Evolutionary conservation across 2,113 vertebrate species (phyloP), one percentile per base, ranked within the genome.

Genomic region (Zosterops pallidus): DNA sequence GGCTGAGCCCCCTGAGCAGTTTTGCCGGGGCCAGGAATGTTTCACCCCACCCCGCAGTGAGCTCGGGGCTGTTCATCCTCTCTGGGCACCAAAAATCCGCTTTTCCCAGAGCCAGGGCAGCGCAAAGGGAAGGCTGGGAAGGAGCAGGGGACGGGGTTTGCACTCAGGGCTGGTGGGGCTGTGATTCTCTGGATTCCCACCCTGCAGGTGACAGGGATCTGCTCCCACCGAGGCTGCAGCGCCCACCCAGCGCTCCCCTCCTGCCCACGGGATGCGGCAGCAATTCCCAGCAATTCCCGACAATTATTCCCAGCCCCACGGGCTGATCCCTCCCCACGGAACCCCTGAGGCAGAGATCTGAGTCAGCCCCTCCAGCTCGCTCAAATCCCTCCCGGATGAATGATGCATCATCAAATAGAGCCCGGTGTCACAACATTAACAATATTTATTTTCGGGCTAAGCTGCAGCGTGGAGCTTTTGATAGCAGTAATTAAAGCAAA

Each of bases 391-490:
- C 53, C 79, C 80, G 75, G 90, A 46, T 87, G 95, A 96, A 57
- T 28, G 89, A 94, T 94, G 95, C 65, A 82, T 83, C 87, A 20
- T 80, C 76, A 6, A 56, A 94, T 60, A 64, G 89, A 94, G 50
- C 92, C 92, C 89, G 25, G 89, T 92, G 96, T 78, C 88, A 37
- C 95, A 86, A 91, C 96, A 87, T 94, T 94, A 82, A 87, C 95
- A 11, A 5, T 87, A 80, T 93, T 97, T 98, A 97, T 97, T 97
- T 96, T 88, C 97, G 85, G 89, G 90, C 87, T 94, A 84, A 89
- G 95, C 92, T 94, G 91, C 87, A 94, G 95, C 80, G 67, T 75
- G 89, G 94, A 39, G 93, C 87, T 94, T 81, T 94, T 92, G 89
- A 84, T 80, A 85, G 9, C 92, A 94, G 96, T 96, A 97, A 96